Conservation (phyloP, 2,113 vertebrate genomes). For the cat (Felis catus) region DNA sequence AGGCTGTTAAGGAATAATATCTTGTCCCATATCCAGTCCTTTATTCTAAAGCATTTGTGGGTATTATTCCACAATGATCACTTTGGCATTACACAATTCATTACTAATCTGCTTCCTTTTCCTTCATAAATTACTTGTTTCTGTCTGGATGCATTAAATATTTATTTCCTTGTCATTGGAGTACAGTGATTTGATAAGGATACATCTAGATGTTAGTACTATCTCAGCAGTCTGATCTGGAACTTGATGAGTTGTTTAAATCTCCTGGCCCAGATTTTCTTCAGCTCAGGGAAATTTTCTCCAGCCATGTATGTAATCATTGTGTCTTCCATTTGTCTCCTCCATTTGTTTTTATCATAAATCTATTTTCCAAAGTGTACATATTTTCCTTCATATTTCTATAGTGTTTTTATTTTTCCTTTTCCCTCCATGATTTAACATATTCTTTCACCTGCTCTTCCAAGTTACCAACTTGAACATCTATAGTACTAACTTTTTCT, state of each 20-base stretch:
- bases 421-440: neutral
- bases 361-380: neutral
- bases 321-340: neutral
- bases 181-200: neutral
- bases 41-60: neutral
- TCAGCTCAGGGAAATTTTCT: neutral
- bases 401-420: neutral
- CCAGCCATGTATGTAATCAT: neutral
- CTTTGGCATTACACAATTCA: neutral
- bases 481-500: neutral
- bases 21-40: neutral
- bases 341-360: neutral
- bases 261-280: neutral
- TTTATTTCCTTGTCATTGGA: neutral
- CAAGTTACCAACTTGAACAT: neutral
- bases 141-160: neutral
- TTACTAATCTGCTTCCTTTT: neutral
- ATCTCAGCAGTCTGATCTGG: neutral
- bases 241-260: neutral
- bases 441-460: neutral
- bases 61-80: neutral
- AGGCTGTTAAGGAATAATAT: neutral
- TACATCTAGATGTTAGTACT: accelerated
- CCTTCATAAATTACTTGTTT: neutral
- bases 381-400: neutral